Base-by-base conservation (phyloP, 2,113 vertebrate genomes). In the Carlito syrichta region DNA sequence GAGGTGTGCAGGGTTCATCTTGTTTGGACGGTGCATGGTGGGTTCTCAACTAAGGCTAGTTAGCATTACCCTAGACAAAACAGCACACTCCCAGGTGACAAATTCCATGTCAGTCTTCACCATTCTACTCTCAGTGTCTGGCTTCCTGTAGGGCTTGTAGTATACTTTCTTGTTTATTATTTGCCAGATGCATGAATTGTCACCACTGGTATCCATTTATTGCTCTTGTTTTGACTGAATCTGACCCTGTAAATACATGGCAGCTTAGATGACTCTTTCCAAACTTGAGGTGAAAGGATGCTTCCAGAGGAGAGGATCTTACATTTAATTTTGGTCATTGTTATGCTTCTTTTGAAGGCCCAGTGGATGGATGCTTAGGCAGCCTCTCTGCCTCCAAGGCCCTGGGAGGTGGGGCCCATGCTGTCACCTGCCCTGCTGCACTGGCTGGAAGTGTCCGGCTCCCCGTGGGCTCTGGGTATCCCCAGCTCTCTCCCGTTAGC, bases 1-100 rank as follows among this genome's bases (percentile, higher is more conserved):
- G 12, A 9, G 30, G 13, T 6, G 8, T 3, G 8, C 0, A 2
- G 4, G 23, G 23, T 2, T 3, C 48, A 8, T 48, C 58, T 50
- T 10, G 12, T n/a, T 35, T 22, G 54, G 35, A 3, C 1, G 35
- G 27, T 4, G 22, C 71, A 16, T 8, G 71, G 60, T 9, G 50
- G 27, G 43, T 32, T 54, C 35, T 50, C 78, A 76, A 7, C 56
- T 30, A n/a, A 52, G 2, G 2, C 3, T 9, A 38, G 54, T 8
- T 35, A 48, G 30, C 38, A 20, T 27, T 5, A 38, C 38, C 38
- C 66, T 4, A 17, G 54, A 30, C 17, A 1, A n/a, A 56, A 7
- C 66, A 40, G 8, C 8, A 73, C 60, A 25, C n/a, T 40, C 52
- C 48, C 12, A 3, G 22, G n/a, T 19, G 2, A 27, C 19, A 11